These are phyloP conservation scores for Rhea americana DNA, from an alignment of 2,113 vertebrate genomes.

Conservation along the genomic window DNA sequence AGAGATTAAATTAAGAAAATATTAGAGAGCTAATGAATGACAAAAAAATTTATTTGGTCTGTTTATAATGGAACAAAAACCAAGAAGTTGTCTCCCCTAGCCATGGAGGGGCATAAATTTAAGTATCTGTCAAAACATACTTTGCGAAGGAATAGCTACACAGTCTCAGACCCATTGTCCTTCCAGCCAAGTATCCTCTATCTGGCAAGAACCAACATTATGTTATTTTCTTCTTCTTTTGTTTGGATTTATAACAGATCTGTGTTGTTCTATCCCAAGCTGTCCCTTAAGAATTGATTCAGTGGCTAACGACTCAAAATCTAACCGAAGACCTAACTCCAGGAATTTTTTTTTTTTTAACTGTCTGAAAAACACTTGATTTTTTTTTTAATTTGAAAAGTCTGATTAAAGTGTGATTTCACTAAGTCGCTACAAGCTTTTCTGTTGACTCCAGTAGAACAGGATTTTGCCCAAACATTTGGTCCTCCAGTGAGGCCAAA, in stretches of 20 bases:
- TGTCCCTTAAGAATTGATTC: background rate
- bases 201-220: background rate
- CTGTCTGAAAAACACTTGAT: background rate
- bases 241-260: background rate
- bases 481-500: accelerated
- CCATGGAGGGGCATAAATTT: background rate
- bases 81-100: background rate
- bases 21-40: conserved; percentile 51
- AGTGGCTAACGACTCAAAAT: background rate
- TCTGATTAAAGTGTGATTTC: background rate
- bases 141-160: background rate
- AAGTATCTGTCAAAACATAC: background rate
- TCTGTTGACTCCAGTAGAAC: background rate
- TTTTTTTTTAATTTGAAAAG: background rate
- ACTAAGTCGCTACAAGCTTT: background rate
- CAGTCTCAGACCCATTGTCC: background rate
- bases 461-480: background rate
- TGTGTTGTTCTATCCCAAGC: background rate
- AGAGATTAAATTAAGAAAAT: conserved; percentile 59
- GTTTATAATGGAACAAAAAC: conserved; percentile 38
- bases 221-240: background rate
- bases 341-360: background rate
- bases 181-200: background rate
- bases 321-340: background rate
- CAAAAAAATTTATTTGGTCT: conserved; percentile 36